Evolutionary conservation across 1,140 invertebrate genomes (phyloP).

Genomic region (Pomacea maculata): DNA sequence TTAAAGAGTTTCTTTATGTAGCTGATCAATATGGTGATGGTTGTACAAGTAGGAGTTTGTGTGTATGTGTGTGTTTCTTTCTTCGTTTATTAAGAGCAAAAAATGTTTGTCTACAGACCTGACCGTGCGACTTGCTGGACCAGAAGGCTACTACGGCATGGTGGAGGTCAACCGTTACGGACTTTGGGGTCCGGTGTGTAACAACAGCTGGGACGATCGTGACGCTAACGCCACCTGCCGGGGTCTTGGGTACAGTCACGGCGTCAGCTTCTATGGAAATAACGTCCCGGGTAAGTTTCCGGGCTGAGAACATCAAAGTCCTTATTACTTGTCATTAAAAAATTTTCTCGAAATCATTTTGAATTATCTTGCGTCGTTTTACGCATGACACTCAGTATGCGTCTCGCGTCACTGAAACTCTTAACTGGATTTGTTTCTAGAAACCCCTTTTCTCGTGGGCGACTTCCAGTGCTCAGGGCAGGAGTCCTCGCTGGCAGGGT

Average conservation of each 20-base stretch:
- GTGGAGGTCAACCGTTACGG: conserved; percentile 39
- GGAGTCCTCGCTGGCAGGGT: conserved; percentile 31
- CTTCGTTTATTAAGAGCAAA: no score
- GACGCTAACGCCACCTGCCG: conserved; percentile 48
- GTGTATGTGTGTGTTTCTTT: no score
- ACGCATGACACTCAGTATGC: neutral
- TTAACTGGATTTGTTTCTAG: neutral
- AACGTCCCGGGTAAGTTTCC: conserved; percentile 5
- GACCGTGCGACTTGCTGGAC: no score
- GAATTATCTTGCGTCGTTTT: neutral
- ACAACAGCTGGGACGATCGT: conserved; percentile 34
- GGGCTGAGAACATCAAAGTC: no score
- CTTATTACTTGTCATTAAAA: neutral
- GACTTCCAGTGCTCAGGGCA: conserved; percentile 37
- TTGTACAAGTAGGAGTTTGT: no score
- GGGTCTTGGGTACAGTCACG: conserved; percentile 40
- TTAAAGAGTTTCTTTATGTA: no score
- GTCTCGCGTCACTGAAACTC: neutral
- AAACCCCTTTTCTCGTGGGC: conserved; percentile 26
- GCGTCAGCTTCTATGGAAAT: conserved; percentile 35
- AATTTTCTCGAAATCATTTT: no score
- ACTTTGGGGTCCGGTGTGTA: conserved; percentile 45
- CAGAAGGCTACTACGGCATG: conserved; percentile 28
- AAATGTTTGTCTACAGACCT: no score
- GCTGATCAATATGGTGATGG: no score